Percentiles rank a stretch among this genome's conserved stretches.
Conservation (phyloP, 53 echinoderm and acorn worm species). For the Henricia sp. region DNA sequence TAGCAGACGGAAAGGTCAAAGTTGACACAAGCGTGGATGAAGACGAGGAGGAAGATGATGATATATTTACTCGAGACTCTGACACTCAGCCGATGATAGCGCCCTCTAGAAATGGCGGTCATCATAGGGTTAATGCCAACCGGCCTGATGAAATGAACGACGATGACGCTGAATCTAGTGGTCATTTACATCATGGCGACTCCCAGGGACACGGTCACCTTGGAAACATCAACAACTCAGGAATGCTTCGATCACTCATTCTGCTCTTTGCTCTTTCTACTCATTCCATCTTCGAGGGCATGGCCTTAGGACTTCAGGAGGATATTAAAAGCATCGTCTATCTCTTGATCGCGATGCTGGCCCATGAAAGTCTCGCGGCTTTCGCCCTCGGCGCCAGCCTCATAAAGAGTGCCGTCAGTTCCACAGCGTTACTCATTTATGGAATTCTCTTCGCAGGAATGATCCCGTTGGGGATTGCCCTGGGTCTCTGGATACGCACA, state of each 20-base stretch:
- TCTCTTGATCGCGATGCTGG: conserved; percentile 87
- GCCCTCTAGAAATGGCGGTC: conserved; percentile 33
- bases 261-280: conserved; percentile 89
- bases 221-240: conserved; percentile 53
- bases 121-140: background rate
- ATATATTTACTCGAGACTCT: conserved; percentile 57
- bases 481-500: conserved; percentile 81
- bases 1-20: background rate
- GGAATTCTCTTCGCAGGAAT: conserved; percentile 79
- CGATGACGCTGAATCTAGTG: conserved; percentile 34
- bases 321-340: conserved; percentile 75
- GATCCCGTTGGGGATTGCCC: conserved; percentile 86
- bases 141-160: conserved; percentile 16
- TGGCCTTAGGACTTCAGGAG: conserved; percentile 93
- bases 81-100: conserved; percentile 53
- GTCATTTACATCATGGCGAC: conserved; percentile 60
- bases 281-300: conserved; percentile 96
- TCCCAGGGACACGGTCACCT: conserved; percentile 86
- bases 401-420: conserved; percentile 66
- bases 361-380: conserved; percentile 92
- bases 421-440: conserved; percentile 62
- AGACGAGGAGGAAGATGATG: conserved; percentile 75
- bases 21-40: background rate
- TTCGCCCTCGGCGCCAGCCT: conserved; percentile 92
- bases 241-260: conserved; percentile 75